phyloP scores from a whole-genome alignment of 2,888 invertebrate species.

The Empis livida region DNA sequence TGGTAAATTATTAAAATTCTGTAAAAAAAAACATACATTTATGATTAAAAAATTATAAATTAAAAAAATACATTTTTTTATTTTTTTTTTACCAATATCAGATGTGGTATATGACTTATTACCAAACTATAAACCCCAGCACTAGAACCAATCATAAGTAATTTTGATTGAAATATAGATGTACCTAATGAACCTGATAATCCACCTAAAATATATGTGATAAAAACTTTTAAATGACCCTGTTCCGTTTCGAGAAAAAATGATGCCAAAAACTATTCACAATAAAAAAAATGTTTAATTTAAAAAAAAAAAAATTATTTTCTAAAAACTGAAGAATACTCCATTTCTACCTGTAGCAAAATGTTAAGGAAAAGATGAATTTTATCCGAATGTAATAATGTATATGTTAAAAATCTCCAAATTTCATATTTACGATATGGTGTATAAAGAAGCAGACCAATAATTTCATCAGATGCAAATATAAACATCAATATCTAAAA shows the following conservation, averaged over 20 bases:
- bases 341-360: conserved; percentile 50
- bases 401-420: conserved; percentile 72
- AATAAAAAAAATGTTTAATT: not conserved
- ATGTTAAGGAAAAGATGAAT: conserved; percentile 68
- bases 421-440: conserved; percentile 33
- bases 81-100: conserved; percentile 46
- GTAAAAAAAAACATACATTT: conserved; percentile 16
- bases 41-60: conserved; percentile 4
- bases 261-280: too few species aligned
- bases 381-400: conserved; percentile 63
- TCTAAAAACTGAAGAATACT: too few species aligned
- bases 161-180: conserved; percentile 57
- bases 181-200: conserved; percentile 63
- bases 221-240: conserved; percentile 53
- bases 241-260: conserved; percentile 55
- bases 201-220: conserved; percentile 63
- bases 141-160: conserved; percentile 75
- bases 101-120: conserved; percentile 75
- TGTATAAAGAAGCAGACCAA: conserved; percentile 5
- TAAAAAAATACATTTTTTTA: not conserved
- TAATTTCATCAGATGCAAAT: too few species aligned
- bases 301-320: too few species aligned
- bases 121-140: conserved; percentile 83
- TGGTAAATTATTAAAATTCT: conserved; percentile 37
- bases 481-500: too few species aligned